A percentile compares a stretch with the other conserved stretches of the same genome.
Evolutionary conservation across 2,797 vertebrate species (phyloP).

Genomic region (Eleutherodactylus coqui): DNA sequence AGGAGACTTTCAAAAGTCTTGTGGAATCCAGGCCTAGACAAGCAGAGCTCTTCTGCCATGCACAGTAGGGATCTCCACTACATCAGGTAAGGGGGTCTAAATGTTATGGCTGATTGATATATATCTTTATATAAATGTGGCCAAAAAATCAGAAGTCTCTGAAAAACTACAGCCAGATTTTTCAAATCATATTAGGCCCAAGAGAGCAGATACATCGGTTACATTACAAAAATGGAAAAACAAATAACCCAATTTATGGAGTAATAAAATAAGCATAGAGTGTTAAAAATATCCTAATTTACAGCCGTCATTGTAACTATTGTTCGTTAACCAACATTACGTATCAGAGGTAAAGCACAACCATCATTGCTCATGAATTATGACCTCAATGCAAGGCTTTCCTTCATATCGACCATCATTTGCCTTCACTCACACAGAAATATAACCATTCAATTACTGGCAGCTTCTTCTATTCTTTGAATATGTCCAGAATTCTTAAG

Average conservation of each 20-base stretch:
- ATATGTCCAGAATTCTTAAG: conserved; percentile 25
- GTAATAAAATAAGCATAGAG: conserved; percentile 20
- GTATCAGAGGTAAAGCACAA: neutral
- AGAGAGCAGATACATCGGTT: neutral
- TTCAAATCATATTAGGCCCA: neutral
- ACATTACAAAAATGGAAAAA: neutral
- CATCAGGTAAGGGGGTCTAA: too few species aligned
- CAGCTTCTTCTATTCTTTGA: conserved; percentile 17
- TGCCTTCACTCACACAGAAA: conserved; percentile 31
- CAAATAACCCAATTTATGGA: conserved; percentile 1
- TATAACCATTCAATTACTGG: conserved; percentile 51
- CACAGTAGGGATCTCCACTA: too few species aligned
- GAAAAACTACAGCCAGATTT: neutral
- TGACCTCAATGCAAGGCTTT: conserved; percentile 18
- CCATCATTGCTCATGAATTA: conserved; percentile 23
- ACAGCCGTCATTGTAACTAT: conserved; percentile 17
- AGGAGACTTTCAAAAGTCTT: too few species aligned
- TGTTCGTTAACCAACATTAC: conserved; percentile 18
- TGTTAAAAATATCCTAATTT: conserved; percentile 16
- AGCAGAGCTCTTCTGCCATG: too few species aligned
- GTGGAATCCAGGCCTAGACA: too few species aligned
- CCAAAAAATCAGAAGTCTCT: neutral
- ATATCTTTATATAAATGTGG: neutral
- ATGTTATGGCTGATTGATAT: too few species aligned
- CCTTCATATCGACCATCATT: conserved; percentile 25